Base-by-base conservation (phyloP, 2,888 invertebrate genomes). In the Phaedon cochleariae region DNA sequence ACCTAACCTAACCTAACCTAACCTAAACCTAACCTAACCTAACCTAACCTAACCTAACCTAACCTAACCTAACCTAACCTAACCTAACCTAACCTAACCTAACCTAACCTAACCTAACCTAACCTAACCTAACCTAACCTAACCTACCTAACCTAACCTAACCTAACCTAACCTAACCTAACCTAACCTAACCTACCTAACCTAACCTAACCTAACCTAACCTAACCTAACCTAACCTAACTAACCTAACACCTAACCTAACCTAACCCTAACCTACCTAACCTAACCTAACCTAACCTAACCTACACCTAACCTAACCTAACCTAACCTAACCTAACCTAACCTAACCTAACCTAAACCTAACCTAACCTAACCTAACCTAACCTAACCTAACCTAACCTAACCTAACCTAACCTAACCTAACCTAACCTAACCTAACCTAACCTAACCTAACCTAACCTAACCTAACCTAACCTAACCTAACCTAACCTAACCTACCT, bases 331-430 rank as follows among this genome's bases (percentile, higher is more conserved):
- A 66, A 66, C 65, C 65, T 57, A 59, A 69, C 59, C 64, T 46
- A 37, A 60, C 65, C 68, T 62, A 63, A 65, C 67, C 69, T 61
- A 64, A 69, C 68, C 68, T 54, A 63, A n/a, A 68, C 65, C 65
- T 55, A 48, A 65, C 65, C 65, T 55, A 65, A 65, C 65, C 68
- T 55, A 63, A 68, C 68, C 65, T 65, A 68, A 68, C 68, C 62
- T 62, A 62, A 67, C 67, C 51, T 55, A 61, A 59, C 67, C 65
- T 34, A 34, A 34, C 67, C 46, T 59, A 59, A 58, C 67, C 64
- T 60, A 64, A 67, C 64, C 57, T 53, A 64, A 59, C 66, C 66
- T 66, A 52, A 64, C 63, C 66, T 66, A 66, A 66, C 66, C 66
- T 66, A 64, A 67, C 64, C 60, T 60, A 60, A 67, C 54, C 60